A percentile compares a stretch with the other conserved stretches of the same genome.
Conservation (phyloP, 2,888 invertebrate species). For the Diplazon laetatorius region DNA sequence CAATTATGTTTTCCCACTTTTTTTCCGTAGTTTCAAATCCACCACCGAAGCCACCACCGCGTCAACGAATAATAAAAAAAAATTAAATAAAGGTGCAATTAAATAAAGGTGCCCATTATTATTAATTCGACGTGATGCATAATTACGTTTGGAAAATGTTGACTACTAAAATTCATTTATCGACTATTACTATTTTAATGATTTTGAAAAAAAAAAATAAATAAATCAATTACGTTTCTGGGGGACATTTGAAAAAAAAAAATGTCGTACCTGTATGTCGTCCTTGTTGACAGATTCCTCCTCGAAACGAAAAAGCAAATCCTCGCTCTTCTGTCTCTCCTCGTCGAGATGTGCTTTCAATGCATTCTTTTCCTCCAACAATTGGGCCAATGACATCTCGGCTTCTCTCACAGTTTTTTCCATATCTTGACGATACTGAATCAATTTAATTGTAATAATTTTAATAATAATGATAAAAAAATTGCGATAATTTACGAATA, state of each 20-base stretch:
- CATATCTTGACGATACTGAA: constrained; percentile 84
- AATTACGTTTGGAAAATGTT: too few species aligned
- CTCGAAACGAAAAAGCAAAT: constrained; percentile 94
- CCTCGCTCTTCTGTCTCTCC: constrained; percentile 92
- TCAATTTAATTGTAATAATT: too few species aligned
- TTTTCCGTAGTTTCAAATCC: constrained; percentile 3
- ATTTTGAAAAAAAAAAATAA: too few species aligned
- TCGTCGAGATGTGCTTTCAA: constrained; percentile 88
- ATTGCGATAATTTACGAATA: not conserved
- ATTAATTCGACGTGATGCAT: too few species aligned
- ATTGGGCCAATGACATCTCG: constrained; percentile 83
- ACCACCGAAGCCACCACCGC: constrained; percentile 45
- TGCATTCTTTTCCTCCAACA: constrained; percentile 81
- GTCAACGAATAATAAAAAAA: too few species aligned
- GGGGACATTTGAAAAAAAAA: too few species aligned
- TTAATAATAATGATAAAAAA: too few species aligned
- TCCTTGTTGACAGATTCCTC: constrained; percentile 95
- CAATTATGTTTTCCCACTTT: too few species aligned
- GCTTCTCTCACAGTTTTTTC: constrained; percentile 85
- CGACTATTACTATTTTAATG: too few species aligned
- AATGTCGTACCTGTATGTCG: constrained; percentile 90
- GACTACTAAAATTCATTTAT: not conserved
- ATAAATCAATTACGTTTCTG: too few species aligned
- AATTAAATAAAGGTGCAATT: too few species aligned
- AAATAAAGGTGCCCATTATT: too few species aligned